These are phyloP conservation scores for Chelonoidis abingdonii DNA, from an alignment of 2,113 vertebrate genomes.

Conservation along the genomic window DNA sequence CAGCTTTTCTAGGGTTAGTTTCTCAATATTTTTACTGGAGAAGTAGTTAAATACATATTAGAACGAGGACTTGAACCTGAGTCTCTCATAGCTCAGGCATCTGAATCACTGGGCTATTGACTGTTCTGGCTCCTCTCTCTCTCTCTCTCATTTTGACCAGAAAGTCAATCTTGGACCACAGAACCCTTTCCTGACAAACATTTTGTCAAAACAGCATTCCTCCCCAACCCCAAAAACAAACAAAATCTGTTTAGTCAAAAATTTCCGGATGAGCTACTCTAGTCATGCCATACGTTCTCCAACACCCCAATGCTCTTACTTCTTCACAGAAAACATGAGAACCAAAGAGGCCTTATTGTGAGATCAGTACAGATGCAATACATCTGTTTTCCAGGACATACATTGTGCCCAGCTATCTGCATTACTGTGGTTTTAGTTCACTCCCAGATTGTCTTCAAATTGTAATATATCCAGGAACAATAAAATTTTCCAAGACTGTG, in stretches of 20 bases:
- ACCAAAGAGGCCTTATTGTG: background rate
- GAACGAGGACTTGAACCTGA: background rate
- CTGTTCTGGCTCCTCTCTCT: background rate
- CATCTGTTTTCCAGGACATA: background rate
- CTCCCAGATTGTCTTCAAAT: background rate
- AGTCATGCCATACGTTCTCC: fast-evolving
- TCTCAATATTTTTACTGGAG: background rate
- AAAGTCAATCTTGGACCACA: background rate
- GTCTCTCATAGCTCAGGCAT: background rate
- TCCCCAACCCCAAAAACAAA: no score
- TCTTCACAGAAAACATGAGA: background rate
- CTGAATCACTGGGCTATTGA: background rate
- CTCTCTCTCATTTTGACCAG: background rate
- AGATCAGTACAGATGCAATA: background rate
- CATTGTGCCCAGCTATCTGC: background rate
- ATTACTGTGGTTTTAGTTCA: background rate
- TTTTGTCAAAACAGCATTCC: background rate
- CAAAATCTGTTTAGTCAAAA: background rate
- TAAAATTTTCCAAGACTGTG: background rate
- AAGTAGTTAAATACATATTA: background rate
- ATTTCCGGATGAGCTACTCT: background rate
- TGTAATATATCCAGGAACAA: background rate
- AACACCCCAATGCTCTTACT: background rate
- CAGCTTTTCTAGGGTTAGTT: background rate
- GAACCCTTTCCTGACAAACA: background rate